These are phyloP conservation scores for Falcaria lacertinaria DNA, from an alignment of 2,888 invertebrate species.

Conservation along the genomic window DNA sequence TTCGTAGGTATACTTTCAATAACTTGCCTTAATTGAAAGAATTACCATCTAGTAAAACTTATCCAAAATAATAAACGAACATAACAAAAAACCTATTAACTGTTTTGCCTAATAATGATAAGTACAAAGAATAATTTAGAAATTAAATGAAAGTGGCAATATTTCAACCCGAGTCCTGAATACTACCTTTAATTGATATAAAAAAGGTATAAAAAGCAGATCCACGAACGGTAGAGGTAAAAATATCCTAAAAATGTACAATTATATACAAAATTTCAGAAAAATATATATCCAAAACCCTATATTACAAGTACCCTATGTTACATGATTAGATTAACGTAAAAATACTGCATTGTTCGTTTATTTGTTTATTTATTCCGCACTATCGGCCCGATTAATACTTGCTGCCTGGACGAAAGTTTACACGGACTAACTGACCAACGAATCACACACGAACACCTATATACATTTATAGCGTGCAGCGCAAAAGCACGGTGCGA, in stretches of 20 bases:
- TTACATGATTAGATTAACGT: constrained; percentile 48
- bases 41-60: background rate
- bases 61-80: background rate
- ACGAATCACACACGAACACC: background rate
- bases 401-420: constrained; percentile 56
- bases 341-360: constrained; percentile 65
- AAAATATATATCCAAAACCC: constrained; percentile 67
- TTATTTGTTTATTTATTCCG: constrained; percentile 46
- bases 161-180: constrained; percentile 29
- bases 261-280: constrained; percentile 66
- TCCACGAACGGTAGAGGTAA: constrained; percentile 50
- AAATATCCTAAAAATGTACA: constrained; percentile 72
- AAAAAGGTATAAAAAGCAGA: constrained; percentile 60
- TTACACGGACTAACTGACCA: constrained; percentile 6
- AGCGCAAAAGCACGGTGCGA: constrained; percentile 63
- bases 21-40: background rate
- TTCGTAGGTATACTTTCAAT: background rate
- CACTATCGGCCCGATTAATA: constrained; percentile 43
- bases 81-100: background rate
- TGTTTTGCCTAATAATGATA: too few relatives aligned
- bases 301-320: constrained; percentile 54
- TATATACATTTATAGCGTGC: constrained; percentile 36
- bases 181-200: constrained; percentile 18
- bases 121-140: constrained; percentile 22
- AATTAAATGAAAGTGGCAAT: constrained; percentile 26